Evolutionary conservation across 2,797 vertebrate genomes (phyloP), one percentile per base, ranked within the genome.

Genomic region (Numenius phaeopus): DNA sequence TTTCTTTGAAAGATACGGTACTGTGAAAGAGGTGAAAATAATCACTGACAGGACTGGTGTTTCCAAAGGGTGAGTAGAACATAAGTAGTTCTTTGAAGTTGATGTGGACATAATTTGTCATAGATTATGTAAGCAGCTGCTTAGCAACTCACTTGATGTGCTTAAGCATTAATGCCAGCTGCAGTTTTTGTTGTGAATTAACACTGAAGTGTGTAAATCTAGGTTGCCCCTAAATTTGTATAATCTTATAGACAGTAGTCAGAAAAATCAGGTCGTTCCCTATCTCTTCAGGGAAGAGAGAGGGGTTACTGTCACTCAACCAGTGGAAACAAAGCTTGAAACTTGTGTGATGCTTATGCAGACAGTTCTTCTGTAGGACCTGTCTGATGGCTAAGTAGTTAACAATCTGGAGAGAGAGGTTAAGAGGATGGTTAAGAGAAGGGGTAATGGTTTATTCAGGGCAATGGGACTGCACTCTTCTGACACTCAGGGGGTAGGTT

Each of bases 11-110:
- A 98, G 97, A 82, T 99, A 98, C 14, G 99, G 99, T 61, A 65
- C 98, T 54, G 99, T 99, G 58, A 99, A 99, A 94, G 99, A 99
- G 97, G 99, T 99, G 24, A 99, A 99, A 97, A 99, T 99, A 93
- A 99, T 99, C 97, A 99, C 99, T 3, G 99, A 99, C 97, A 98
- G 99, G 78, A 99, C 98, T 92, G 99, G 99, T 65, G 98, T 99
- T 95, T 99, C 99, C 49, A 99, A 99, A 98, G 99, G 99, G 99
- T 99, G 90, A 98, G 99, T 98, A 61, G 65, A 79, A 87, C 2
- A n/a, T 11, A 12, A 73, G 29, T 30, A 19, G 9, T 29, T 84
- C 12, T 40, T 79, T 32, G 16, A 66, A 54, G 23, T 54, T 64
- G 50, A 6, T 4, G 3, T 39, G 23, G 24, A 46, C 3, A 1